These are phyloP conservation scores for Serinus canaria DNA, from an alignment of 2,113 vertebrate genomes.

Conservation along the genomic window DNA sequence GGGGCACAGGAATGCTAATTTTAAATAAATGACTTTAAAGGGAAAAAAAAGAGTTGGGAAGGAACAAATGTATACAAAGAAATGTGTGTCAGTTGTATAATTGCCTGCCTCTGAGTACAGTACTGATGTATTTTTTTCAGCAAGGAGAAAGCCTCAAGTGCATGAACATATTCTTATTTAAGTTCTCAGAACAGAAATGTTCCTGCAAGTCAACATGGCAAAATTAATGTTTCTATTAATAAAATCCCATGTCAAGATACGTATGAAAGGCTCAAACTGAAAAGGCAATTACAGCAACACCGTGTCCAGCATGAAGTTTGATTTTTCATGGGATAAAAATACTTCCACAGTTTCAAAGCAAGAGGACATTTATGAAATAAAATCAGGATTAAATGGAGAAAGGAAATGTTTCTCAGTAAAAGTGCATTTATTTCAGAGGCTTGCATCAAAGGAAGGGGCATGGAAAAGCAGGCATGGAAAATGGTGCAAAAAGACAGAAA, in stretches of 20 bases:
- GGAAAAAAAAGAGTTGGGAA: not conserved
- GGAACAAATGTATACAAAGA: not conserved
- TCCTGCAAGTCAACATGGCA: not conserved
- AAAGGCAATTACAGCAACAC: not conserved
- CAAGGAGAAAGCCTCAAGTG: not conserved
- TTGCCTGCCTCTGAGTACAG: not conserved
- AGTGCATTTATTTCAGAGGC: not conserved
- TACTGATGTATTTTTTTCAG: not conserved
- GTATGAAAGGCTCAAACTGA: not conserved
- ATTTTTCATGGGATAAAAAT: not conserved
- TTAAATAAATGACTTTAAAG: not conserved
- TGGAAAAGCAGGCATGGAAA: not conserved
- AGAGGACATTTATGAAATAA: not conserved
- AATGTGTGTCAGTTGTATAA: not conserved
- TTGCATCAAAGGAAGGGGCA: not conserved
- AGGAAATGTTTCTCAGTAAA: not conserved
- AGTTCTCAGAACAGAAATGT: conserved; percentile 4
- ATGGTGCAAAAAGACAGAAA: not conserved
- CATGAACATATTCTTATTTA: not conserved
- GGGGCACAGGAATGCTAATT: not conserved
- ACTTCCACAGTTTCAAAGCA: not conserved
- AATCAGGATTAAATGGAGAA: not conserved
- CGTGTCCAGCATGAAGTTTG: not conserved
- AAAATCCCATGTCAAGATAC: conserved; percentile 1
- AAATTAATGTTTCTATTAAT: conserved; percentile 49